Percentiles rank a stretch among this genome's conserved stretches.
Conservation (phyloP, 2,113 vertebrate species). For the Recurvirostra avosetta region DNA sequence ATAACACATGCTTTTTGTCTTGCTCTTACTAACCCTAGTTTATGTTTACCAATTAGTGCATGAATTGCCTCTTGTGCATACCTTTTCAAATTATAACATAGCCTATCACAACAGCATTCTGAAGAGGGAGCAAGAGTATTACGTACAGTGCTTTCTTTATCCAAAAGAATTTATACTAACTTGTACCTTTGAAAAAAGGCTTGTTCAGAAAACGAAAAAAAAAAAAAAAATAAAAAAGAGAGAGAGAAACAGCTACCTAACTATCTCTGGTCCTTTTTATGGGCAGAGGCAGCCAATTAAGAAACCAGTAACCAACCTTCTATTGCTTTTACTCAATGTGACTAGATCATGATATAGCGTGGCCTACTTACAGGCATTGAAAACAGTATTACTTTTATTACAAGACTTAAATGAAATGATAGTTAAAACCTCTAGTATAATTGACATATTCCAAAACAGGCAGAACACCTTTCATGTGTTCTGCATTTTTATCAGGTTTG, state of each 20-base stretch:
- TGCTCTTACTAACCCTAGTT: background rate
- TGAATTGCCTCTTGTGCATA: background rate
- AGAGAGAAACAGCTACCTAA: background rate
- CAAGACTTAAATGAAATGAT: background rate
- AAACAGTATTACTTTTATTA: background rate
- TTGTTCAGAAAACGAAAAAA: background rate
- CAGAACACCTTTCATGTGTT: accelerated
- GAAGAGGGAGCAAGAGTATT: conserved; percentile 55
- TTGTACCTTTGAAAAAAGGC: background rate
- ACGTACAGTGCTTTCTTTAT: background rate
- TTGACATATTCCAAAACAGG: background rate
- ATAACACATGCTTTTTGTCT: background rate
- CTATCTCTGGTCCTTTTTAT: background rate
- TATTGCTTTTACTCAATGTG: background rate
- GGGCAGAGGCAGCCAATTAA: background rate
- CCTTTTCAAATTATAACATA: background rate
- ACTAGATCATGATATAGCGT: background rate
- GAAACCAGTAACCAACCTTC: background rate
- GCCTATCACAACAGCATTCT: background rate
- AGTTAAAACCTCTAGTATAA: background rate
- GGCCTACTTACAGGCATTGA: background rate
- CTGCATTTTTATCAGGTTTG: background rate
- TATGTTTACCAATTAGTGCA: background rate
- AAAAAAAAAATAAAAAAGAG: no score
- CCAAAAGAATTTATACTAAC: background rate